Evolutionary conservation across 2,888 invertebrate species (phyloP).

Genomic region (Physocephala rufipes): DNA sequence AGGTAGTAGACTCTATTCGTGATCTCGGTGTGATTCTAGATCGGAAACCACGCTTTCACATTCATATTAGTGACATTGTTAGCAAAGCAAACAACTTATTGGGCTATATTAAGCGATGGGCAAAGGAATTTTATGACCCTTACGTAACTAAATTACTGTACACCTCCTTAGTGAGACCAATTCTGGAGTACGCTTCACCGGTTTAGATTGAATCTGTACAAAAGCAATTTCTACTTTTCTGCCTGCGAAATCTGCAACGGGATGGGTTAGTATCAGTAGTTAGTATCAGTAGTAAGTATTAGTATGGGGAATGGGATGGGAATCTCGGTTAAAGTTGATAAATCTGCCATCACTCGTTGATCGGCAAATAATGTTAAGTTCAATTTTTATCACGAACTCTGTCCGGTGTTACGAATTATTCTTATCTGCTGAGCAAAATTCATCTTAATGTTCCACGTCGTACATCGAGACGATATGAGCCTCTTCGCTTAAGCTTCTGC

Average conservation of each 20-base stretch:
- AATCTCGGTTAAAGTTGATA: background rate
- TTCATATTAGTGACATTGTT: background rate
- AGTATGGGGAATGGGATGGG: too few relatives aligned
- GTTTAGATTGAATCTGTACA: background rate
- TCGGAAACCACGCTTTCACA: background rate
- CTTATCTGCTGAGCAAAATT: background rate
- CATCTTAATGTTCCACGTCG: background rate
- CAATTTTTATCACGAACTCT: background rate
- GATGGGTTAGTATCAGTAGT: too few relatives aligned
- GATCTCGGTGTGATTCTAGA: background rate
- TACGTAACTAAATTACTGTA: background rate
- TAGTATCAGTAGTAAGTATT: too few relatives aligned
- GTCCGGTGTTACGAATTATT: background rate
- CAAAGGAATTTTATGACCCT: background rate
- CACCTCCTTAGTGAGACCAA: background rate
- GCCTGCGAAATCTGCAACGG: too few relatives aligned
- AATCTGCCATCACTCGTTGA: background rate
- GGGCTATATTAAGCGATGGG: background rate
- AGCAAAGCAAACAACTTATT: background rate
- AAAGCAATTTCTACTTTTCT: background rate
- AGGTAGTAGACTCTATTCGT: background rate
- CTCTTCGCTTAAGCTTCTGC: background rate
- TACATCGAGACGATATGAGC: background rate
- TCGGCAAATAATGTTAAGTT: background rate
- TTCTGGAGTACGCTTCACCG: slow-evolving; percentile 4